Evolutionary conservation across 2,888 invertebrate genomes (phyloP).

Genomic region (Diaprepes abbreviatus): DNA sequence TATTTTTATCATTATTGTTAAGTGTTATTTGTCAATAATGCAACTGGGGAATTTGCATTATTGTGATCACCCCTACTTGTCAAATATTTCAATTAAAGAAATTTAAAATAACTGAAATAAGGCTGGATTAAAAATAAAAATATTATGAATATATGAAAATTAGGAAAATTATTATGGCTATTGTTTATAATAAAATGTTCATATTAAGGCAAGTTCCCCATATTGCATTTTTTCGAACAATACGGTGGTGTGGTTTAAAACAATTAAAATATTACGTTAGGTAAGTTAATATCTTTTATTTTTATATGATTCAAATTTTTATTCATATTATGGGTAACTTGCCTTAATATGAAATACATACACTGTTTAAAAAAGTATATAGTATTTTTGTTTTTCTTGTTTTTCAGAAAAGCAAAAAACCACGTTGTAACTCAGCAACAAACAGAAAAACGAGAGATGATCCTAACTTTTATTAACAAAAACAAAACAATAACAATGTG

Average conservation of each 20-base stretch:
- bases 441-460: conserved; percentile 39
- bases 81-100: too few species aligned
- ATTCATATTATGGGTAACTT: conserved; percentile 45
- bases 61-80: conserved; percentile 29
- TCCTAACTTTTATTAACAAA: conserved; percentile 41
- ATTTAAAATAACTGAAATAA: too few species aligned
- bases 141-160: too few species aligned
- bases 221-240: conserved; percentile 12
- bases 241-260: too few species aligned
- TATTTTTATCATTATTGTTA: too few species aligned
- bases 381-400: conserved; percentile 21
- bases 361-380: conserved; percentile 2
- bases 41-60: conserved; percentile 49
- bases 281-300: conserved; percentile 31
- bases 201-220: conserved; percentile 50
- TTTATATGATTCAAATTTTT: too few species aligned
- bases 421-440: conserved; percentile 11
- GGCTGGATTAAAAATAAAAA: too few species aligned
- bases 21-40: conserved; percentile 30
- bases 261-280: conserved; percentile 4
- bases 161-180: too few species aligned
- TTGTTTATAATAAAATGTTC: not conserved
- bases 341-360: conserved; percentile 36
- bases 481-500: conserved; percentile 29
- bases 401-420: conserved; percentile 26